A percentile compares a stretch with the other conserved stretches of the same genome.
Conservation (phyloP, 64 coral and sea anemone genomes). For the Cladopsammia gracilis region DNA sequence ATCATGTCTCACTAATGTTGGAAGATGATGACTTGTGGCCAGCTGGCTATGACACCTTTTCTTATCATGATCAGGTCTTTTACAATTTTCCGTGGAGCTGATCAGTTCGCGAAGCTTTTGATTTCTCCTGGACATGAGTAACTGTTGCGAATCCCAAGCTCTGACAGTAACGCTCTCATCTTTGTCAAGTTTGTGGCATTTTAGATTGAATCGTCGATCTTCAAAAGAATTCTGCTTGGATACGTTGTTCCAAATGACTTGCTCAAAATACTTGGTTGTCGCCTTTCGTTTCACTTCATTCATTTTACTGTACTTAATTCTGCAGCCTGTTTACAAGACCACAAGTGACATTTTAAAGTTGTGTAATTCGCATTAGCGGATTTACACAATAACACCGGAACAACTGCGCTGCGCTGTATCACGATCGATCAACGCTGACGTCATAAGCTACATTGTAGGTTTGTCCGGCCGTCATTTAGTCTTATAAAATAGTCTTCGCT, state of each 20-base stretch:
- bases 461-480: too few species aligned
- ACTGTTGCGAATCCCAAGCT: constrained; percentile 16
- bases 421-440: too few species aligned
- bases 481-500: too few species aligned
- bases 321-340: too few species aligned
- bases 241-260: constrained; percentile 32
- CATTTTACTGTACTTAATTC: background rate
- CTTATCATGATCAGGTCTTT: background rate
- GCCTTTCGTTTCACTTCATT: constrained; percentile 26
- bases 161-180: background rate
- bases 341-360: too few species aligned
- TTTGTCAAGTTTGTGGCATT: background rate
- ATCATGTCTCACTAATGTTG: background rate
- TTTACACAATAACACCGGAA: too few species aligned
- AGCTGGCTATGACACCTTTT: background rate
- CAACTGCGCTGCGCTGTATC: too few species aligned
- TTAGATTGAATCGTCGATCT: constrained; percentile 11
- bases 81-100: background rate
- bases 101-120: background rate
- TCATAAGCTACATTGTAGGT: too few species aligned
- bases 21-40: background rate
- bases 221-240: constrained; percentile 49
- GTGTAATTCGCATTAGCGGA: too few species aligned
- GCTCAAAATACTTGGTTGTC: background rate
- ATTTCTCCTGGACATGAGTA: constrained; percentile 28